A percentile compares a stretch with the other conserved stretches of the same genome.
Evolutionary conservation across 2,113 vertebrate species (phyloP).

Genomic region (Grus americana): DNA sequence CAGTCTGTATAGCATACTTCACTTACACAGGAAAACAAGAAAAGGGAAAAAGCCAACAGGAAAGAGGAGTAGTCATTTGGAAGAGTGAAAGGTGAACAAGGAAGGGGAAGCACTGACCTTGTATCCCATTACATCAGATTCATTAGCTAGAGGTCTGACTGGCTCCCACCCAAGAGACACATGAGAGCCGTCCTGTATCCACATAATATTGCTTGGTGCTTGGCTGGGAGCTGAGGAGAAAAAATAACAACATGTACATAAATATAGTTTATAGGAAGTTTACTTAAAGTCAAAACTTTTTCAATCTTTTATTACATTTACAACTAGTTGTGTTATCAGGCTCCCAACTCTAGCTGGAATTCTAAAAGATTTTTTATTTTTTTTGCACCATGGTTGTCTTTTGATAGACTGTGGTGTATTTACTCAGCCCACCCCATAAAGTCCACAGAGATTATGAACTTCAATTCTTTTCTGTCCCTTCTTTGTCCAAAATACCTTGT

Average conservation of each 20-base stretch:
- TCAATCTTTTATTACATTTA: neutral
- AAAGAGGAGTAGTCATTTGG: neutral
- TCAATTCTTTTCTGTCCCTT: slow-evolving; percentile 49
- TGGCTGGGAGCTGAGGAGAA: slow-evolving; percentile 84
- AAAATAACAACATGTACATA: neutral
- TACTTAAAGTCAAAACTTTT: neutral
- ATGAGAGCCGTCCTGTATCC: slow-evolving; percentile 93
- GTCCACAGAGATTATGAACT: slow-evolving; percentile 21
- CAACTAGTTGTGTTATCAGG: neutral
- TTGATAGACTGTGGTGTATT: slow-evolving; percentile 1
- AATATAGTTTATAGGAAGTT: neutral
- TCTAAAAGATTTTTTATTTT: neutral
- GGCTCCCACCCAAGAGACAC: slow-evolving; percentile 93
- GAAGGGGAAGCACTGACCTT: slow-evolving; percentile 79
- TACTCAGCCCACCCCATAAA: neutral
- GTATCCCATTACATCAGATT: slow-evolving; percentile 94
- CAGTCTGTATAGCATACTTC: neutral
- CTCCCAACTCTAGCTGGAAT: neutral
- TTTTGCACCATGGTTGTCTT: slow-evolving; percentile 3
- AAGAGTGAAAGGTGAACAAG: neutral
- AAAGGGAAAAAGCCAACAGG: neutral
- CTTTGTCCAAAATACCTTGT: slow-evolving; percentile 28
- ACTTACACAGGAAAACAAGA: neutral
- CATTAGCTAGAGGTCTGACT: slow-evolving; percentile 88
- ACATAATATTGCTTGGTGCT: slow-evolving; percentile 87